These are phyloP conservation scores for Sebastes oblongus DNA, from an alignment of 2,797 vertebrate genomes.

Conservation along the genomic window DNA sequence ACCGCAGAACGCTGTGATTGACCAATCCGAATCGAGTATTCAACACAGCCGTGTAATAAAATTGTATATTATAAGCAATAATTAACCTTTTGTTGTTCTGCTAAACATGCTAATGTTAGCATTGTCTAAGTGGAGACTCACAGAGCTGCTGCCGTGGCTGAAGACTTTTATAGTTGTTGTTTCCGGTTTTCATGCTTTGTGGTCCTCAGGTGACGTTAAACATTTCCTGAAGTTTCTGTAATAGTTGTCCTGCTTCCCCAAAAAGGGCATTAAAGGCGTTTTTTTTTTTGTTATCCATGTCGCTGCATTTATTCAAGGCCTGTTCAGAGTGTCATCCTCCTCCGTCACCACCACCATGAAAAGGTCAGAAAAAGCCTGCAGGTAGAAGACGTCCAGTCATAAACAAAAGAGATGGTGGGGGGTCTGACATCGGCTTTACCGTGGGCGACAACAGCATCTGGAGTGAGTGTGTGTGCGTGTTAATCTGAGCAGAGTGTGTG, in stretches of 20 bases:
- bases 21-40: too few species aligned
- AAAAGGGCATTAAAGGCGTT: not conserved
- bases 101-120: too few species aligned
- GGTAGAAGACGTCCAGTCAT: conserved; percentile 31
- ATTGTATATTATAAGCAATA: too few species aligned
- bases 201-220: not conserved
- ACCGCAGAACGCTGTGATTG: too few species aligned
- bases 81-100: too few species aligned
- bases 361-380: conserved; percentile 53
- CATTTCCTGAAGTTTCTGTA: not conserved
- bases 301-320: not conserved
- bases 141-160: not conserved
- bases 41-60: too few species aligned
- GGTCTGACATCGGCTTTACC: conserved; percentile 39
- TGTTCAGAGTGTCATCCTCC: conserved; percentile 4
- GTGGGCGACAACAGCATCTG: conserved; percentile 67
- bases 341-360: not conserved
- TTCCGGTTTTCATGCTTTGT: not conserved
- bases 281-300: not conserved
- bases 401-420: conserved; percentile 23
- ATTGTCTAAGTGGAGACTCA: too few species aligned
- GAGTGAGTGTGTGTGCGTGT: conserved; percentile 30
- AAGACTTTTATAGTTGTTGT: not conserved
- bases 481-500: conserved; percentile 67
- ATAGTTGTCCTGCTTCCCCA: not conserved